These are phyloP conservation scores for Oncorhynchus tshawytscha DNA, from an alignment of 2,113 vertebrate genomes.

Conservation along the genomic window DNA sequence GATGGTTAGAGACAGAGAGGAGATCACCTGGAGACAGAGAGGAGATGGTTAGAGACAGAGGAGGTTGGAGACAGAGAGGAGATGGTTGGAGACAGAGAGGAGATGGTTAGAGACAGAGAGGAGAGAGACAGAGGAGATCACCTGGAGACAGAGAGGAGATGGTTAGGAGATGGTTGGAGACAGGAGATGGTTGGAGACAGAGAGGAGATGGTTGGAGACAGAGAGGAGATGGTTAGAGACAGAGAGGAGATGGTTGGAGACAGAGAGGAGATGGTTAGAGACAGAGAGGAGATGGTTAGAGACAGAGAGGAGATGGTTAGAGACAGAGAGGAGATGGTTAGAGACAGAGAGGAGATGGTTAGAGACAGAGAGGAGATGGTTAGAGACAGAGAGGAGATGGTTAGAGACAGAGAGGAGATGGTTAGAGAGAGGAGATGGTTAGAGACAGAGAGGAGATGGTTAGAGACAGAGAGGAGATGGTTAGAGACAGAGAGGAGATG, in stretches of 20 bases:
- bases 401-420: not conserved
- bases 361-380: not conserved
- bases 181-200: constrained; percentile 58
- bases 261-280: not conserved
- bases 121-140: no score
- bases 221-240: not conserved
- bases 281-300: not conserved
- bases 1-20: no score
- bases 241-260: no score
- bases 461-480: no score
- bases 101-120: not conserved
- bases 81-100: constrained; percentile 50
- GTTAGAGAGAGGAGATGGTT: no score
- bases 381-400: no score
- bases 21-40: constrained; percentile 69
- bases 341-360: no score
- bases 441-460: not conserved
- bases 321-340: not conserved
- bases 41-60: not conserved
- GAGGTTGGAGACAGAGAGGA: no score
- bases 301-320: no score
- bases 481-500: not conserved
- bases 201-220: constrained; percentile 42
- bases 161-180: no score
- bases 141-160: constrained; percentile 57